A percentile compares a stretch with the other conserved stretches of the same genome.
phyloP scores from a whole-genome alignment of 2,797 vertebrate genomes.

The Propithecus deckenii region DNA sequence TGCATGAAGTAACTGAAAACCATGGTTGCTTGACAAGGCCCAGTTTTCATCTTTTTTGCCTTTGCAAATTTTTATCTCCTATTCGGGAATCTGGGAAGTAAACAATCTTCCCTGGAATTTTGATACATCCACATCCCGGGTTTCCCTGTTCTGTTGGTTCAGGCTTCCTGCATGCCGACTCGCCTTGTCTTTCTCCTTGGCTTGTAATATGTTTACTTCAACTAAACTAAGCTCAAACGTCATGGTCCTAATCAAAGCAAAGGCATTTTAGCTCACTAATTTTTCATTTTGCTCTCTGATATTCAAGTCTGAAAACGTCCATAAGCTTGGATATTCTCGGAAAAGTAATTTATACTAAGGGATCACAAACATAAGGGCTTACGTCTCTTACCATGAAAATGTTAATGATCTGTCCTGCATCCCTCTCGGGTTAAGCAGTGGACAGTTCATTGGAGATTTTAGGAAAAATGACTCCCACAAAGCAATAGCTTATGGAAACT shows the following conservation, averaged over 20 bases:
- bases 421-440: not conserved
- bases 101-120: conserved; percentile 47
- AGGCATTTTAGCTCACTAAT: conserved; percentile 59
- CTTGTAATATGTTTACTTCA: conserved; percentile 15
- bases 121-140: not conserved
- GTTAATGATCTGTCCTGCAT: not conserved
- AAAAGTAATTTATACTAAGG: not conserved
- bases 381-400: not conserved
- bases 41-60: conserved; percentile 22
- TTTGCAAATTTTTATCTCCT: conserved; percentile 46
- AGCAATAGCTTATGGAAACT: not conserved
- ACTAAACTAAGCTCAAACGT: not conserved
- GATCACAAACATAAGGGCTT: not conserved
- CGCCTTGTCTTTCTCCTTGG: not conserved
- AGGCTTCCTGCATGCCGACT: not conserved
- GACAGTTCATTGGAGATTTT: not conserved
- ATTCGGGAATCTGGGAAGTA: conserved; percentile 32
- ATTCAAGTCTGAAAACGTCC: conserved; percentile 41
- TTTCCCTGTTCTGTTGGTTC: not conserved
- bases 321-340: not conserved
- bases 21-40: not conserved
- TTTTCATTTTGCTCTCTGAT: conserved; percentile 61
- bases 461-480: conserved; percentile 25
- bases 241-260: conserved; percentile 60
- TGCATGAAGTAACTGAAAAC: not conserved